These are phyloP conservation scores for Rhinoraja longicauda DNA, from an alignment of 2,797 vertebrate genomes.

Conservation along the genomic window DNA sequence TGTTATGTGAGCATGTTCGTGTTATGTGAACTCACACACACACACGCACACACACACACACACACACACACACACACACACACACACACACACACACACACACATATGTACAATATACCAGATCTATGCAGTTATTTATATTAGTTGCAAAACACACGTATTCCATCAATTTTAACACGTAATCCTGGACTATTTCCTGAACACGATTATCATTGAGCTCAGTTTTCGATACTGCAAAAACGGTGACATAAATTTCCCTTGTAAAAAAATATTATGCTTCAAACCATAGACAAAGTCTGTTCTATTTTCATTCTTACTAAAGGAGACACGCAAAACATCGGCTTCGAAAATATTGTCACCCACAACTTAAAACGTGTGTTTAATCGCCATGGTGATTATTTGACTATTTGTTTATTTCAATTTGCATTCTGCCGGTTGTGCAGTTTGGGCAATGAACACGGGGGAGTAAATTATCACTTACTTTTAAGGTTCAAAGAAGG, in stretches of 20 bases:
- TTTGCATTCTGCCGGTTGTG: slow-evolving; percentile 57
- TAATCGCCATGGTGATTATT: slow-evolving; percentile 40
- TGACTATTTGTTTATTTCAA: slow-evolving; percentile 55
- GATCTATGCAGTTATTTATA: neutral
- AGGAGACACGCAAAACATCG: slow-evolving; percentile 34
- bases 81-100: neutral
- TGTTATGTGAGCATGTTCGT: neutral
- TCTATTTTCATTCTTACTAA: slow-evolving; percentile 40
- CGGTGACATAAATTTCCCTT: slow-evolving; percentile 39
- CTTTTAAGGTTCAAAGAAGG: slow-evolving; percentile 50
- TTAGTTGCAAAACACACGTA: neutral
- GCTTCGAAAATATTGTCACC: neutral
- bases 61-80: neutral
- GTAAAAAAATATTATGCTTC: too few species aligned
- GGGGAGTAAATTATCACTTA: slow-evolving; percentile 56
- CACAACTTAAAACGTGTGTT: neutral
- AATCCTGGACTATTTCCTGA: neutral
- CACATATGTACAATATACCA: neutral
- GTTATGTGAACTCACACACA: neutral
- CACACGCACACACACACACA: neutral
- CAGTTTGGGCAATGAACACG: slow-evolving; percentile 57
- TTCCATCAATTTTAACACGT: neutral
- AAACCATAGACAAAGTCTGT: slow-evolving; percentile 44
- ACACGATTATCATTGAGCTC: neutral
- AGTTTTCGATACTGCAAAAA: slow-evolving; percentile 18